Base-by-base conservation (phyloP, 2,113 vertebrate genomes). In the Larimichthys polyactis region DNA sequence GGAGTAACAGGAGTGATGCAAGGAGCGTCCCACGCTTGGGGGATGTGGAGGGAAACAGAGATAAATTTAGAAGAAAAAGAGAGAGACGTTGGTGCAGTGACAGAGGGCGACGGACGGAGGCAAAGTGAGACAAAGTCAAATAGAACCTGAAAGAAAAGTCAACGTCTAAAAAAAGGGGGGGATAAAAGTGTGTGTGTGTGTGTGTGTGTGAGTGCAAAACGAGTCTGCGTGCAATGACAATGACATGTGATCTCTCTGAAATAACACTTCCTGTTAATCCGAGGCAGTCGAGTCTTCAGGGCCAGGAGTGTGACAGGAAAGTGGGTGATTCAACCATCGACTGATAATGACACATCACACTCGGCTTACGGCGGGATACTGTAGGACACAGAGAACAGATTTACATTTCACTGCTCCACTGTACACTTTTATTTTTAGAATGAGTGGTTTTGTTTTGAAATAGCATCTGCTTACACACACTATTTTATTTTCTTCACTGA, bases 101-200 rank as follows among this genome's bases (percentile, higher is more conserved):
- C 51, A 80, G 82, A 78, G 73, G 80, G 78, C 55, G 84, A 86
- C n/a, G 29, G 62, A 78, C 69, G 44, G 54, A 77, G 72, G 81
- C 75, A 89, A 87, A 81, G 62, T 62, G 84, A 90, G 72, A 52
- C 83, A 89, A 88, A 86, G 88, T 92, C 83, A 86, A 87, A 85
- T 24, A 63, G 57, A 84, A 86, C 24, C 83, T 54, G 81, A 71
- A 79, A 86, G 71, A 83, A 86, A 83, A 90, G 71, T 78, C 48
- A 69, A 74, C 71, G 52, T 40, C 36, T 67, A 32, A 66, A 55
- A 65, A 79, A 62, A 16, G 49, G 51, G 32, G 5, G 24, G 14
- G 71, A 71, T 22, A 63, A 49, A 74, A 71, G 32, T 32, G 29
- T 32, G 29, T 32, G 29, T 32, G 32, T 36, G 43, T 40, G 58